A percentile compares a stretch with the other conserved stretches of the same genome.
These are phyloP conservation scores for Tinea semifulvella DNA, from an alignment of 2,888 invertebrate species.

Conservation along the genomic window DNA sequence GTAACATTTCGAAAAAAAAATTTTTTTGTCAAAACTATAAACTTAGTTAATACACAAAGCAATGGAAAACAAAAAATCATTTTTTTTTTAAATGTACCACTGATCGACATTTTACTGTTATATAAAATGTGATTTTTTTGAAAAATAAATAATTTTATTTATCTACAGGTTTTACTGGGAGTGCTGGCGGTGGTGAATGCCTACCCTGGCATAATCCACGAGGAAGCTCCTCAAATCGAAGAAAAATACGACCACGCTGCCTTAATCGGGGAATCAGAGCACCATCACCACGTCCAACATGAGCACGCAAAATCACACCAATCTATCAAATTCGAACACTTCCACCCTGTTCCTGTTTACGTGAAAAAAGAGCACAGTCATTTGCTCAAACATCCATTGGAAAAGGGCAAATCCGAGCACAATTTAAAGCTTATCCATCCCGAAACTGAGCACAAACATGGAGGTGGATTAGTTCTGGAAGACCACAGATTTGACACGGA, in stretches of 20 bases:
- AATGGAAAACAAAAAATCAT: too few relatives aligned
- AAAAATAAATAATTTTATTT: not conserved
- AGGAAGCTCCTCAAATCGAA: slow-evolving; percentile 43
- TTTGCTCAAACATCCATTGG: slow-evolving; percentile 70
- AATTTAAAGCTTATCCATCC: slow-evolving; percentile 69
- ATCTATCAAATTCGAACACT: slow-evolving; percentile 74
- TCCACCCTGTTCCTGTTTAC: slow-evolving; percentile 75
- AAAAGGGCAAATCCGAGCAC: slow-evolving; percentile 69
- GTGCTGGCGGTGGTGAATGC: slow-evolving; percentile 53
- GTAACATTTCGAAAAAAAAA: too few relatives aligned
- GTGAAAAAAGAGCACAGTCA: slow-evolving; percentile 74
- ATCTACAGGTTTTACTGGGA: slow-evolving; percentile 57
- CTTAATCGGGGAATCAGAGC: slow-evolving; percentile 56
- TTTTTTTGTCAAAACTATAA: too few relatives aligned
- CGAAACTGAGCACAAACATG: slow-evolving; percentile 66
- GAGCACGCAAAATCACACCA: slow-evolving; percentile 76
- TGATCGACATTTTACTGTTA: too few relatives aligned
- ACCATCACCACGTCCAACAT: slow-evolving; percentile 69
- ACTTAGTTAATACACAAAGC: too few relatives aligned
- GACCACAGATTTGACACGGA: slow-evolving; percentile 60
- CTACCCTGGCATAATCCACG: slow-evolving; percentile 53
- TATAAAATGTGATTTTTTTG: not conserved
- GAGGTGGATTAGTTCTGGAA: slow-evolving; percentile 68
- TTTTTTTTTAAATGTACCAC: too few relatives aligned
- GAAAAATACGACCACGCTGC: slow-evolving; percentile 47